Evolutionary conservation across 2,113 vertebrate species (phyloP), one percentile per base, ranked within the genome.

Genomic region (Chionomys nivalis): DNA sequence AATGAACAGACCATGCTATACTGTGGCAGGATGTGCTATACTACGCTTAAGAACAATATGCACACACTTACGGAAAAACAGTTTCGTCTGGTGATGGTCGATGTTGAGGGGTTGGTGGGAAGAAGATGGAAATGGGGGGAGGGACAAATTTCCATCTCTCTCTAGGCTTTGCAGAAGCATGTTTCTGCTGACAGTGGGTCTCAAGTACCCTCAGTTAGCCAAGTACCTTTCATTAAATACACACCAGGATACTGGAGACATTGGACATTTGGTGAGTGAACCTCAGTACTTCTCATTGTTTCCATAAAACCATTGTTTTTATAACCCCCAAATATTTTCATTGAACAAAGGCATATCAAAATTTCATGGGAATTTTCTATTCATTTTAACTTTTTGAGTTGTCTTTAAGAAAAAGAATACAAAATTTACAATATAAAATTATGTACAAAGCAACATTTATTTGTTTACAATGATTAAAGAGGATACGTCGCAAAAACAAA

Each of bases 391-490:
- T 87, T 91, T 93, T 91, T 31, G 47, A 75, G 36, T 31, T 49
- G 21, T 92, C 31, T 94, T 96, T 83, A 78, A 87, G 52, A 83
- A 85, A 89, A 58, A 61, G 11, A 90, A 66, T 26, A 39, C 3
- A 73, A 82, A 85, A 79, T 81, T 81, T 49, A 61, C 70, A 93
- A 79, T 78, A 79, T 3, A 72, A 31, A 81, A 81, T 91, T 76
- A 75, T 44, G 0, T n/a, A 39, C 17, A 89, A 78, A 36, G 55
- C 61, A 63, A 66, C 5, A 72, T 79, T 61, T 63, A 23, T 24
- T 73, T 88, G 39, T 58, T 94, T 95, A 82, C 58, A 39, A 52
- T 49, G 75, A 63, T 19, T 36, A 89, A 90, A 89, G 17, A 39
- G 49, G 66, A 2, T 26, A 76, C 1, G 19, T 26, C 81, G 47